Evolutionary conservation across 2,113 vertebrate genomes (phyloP), one percentile per base, ranked within the genome.

Genomic region (Charadrius vociferus): DNA sequence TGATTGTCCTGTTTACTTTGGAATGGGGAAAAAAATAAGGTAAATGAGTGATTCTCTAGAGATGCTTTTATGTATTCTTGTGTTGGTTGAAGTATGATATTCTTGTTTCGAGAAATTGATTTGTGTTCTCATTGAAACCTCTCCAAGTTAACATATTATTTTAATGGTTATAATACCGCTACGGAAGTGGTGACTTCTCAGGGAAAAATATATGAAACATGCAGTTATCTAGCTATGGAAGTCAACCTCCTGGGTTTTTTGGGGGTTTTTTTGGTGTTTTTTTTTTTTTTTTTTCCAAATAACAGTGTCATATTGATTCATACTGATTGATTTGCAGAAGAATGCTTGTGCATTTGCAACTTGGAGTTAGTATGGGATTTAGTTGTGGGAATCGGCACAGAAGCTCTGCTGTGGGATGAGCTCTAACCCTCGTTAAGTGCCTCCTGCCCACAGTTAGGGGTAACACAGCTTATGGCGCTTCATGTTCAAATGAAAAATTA

Each of bases 401-500:
- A 7, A 55, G 30, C 61, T 55, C 0, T n/a, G 14, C 78, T 3
- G 5, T 62, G 72, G 88, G n/a, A 7, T 20, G 61, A 12, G 47
- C 11, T 50, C 45, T 14, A 1, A 16, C 56, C 36, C n/a, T 65
- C 50, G 41, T 37, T 1, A 7, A 18, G 68, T 32, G 80, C 67
- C 34, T 75, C 29, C 66, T 92, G 71, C 43, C 58, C 29, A 0
- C 12, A 50, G 49, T 13, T 9, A 4, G 81, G 49, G 17, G 72
- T 39, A 9, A 1, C 2, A 1, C 1, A 4, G 24, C 32, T 55
- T 4, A 0, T 3, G 34, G 27, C 1, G 3, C 67, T 58, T 32
- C 3, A 2, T 0, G 0, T 53, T 58, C n/a, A 63, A 10, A 23
- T 41, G 6, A 24, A 27, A 58, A 55, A 16, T 2, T 3, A 3